Conservation (phyloP, 2,888 invertebrate species). For the Lasius fuliginosus region DNA sequence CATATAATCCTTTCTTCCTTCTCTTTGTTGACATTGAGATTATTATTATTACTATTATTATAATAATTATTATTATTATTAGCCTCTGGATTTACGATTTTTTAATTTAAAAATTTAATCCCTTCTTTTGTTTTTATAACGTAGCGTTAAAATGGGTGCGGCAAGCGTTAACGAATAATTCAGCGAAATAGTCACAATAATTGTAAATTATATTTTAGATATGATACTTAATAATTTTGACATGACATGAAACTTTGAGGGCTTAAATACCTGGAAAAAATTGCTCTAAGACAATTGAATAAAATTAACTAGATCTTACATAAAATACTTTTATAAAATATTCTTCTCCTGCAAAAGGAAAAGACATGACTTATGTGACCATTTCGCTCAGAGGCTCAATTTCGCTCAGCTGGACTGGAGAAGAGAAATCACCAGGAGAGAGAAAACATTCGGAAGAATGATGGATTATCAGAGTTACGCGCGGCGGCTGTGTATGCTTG, state of each 20-base stretch:
- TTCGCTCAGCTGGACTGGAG: slow-evolving; percentile 23
- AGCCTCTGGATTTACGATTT: slow-evolving; percentile 6
- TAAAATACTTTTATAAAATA: slow-evolving; percentile 4
- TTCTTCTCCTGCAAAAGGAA: not conserved
- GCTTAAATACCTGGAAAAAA: not conserved
- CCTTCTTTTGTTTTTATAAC: not conserved
- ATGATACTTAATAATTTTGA: not conserved
- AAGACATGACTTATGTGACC: slow-evolving; percentile 10
- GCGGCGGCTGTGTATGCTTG: slow-evolving; percentile 7
- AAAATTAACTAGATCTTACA: slow-evolving; percentile 3
- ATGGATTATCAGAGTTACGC: slow-evolving; percentile 34
- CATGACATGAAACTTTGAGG: not conserved
- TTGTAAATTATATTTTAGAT: not conserved
- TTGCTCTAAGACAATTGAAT: slow-evolving; percentile 1
- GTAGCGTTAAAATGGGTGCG: not conserved
- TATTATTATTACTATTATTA: not conserved
- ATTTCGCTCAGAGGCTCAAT: not conserved
- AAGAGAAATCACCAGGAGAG: slow-evolving; percentile 9
- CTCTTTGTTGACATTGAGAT: not conserved
- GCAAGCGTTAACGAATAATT: slow-evolving; percentile 15
- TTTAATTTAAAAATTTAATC: not conserved
- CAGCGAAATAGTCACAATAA: slow-evolving; percentile 1
- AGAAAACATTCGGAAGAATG: slow-evolving; percentile 28
- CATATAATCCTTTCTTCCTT: not conserved
- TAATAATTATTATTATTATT: not conserved